These are phyloP conservation scores for Calliopsis andreniformis DNA, from an alignment of 1,140 invertebrate species.

Conservation along the genomic window DNA sequence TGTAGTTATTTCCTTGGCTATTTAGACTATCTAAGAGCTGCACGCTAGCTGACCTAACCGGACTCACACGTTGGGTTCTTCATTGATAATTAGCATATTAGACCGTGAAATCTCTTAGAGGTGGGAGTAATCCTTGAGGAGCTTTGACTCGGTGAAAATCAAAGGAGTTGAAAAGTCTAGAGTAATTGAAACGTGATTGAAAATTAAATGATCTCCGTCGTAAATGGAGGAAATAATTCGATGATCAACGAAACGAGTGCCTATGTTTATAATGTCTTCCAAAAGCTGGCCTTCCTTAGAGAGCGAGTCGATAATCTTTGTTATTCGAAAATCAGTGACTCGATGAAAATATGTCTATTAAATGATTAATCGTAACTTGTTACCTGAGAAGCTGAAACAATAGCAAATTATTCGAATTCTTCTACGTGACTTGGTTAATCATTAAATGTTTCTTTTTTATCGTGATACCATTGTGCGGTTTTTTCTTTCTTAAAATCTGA, in stretches of 20 bases:
- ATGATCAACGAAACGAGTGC: conserved; percentile 54
- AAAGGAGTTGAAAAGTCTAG: not conserved
- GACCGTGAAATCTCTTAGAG: not conserved
- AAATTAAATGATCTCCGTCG: not conserved
- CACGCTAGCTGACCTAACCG: not conserved
- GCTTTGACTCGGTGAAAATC: not conserved
- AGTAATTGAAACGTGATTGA: not conserved
- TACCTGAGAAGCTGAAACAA: conserved; percentile 7
- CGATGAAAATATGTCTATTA: not conserved
- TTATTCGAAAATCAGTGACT: not conserved
- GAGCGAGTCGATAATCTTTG: conserved; percentile 2
- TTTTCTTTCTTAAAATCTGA: too few relatives aligned
- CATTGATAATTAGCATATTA: conserved; percentile 3
- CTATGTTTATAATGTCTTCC: conserved; percentile 59
- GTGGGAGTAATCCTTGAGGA: not conserved
- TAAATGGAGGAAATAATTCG: not conserved
- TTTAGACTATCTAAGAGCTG: conserved; percentile 1
- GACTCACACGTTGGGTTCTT: conserved; percentile 15
- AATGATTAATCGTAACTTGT: conserved; percentile 4
- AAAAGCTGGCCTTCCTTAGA: conserved; percentile 35
- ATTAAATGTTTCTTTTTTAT: not conserved
- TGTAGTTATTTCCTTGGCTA: not conserved
- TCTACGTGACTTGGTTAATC: not conserved
- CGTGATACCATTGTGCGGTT: too few relatives aligned
- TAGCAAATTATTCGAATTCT: conserved; percentile 19